Base-by-base conservation (phyloP, 2,888 invertebrate genomes). In the Mythimna impura region DNA sequence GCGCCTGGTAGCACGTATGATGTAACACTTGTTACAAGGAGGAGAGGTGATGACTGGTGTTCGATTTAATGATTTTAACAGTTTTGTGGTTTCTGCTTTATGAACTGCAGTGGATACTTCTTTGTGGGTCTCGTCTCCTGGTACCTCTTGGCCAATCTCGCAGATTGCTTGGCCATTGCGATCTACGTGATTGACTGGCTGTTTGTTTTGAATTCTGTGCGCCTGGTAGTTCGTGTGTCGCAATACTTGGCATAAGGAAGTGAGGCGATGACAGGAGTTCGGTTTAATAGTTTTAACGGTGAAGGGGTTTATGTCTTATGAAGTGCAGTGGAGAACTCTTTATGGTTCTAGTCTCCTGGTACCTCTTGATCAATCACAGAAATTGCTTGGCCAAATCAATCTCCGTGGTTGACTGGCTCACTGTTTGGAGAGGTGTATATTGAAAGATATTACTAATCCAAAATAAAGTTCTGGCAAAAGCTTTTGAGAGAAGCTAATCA, bases 1-100 rank as follows among this genome's bases (percentile, higher is more conserved):
- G 60, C 66, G 79, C 80, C 80, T 83, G 61, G 79, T 82, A 70
- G 4, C n/a, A 47, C 14, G 14, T 12, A 60, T 82, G 73, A 82
- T 82, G 79, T 78, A 82, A 80, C 62, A 5, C 17, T 55, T 30
- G 22, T 40, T 72, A 66, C 40, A 9, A 58, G 43, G 14, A 66
- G 43, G 10, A 40, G 8, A 61, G 61, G 14, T n/a, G 54, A 12
- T 55, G 14, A n/a, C n/a, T 22, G 36, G 76, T 55, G 20, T n/a
- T 30, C 22, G 22, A 10, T 17, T 4, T 12, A 40, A 60, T 40
- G 30, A 12, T 54, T 54, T 12, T 17, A 47, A 43, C 4, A 17
- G 3, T 36, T 68, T 30, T 55, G 12, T 6, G n/a, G 50, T 50
- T 50, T 25, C 36, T 66, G 17, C 17, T 4, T 17, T 47, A 47